phyloP scores from a whole-genome alignment of 2,113 vertebrate genomes.

The Triplophysa siluroides region DNA sequence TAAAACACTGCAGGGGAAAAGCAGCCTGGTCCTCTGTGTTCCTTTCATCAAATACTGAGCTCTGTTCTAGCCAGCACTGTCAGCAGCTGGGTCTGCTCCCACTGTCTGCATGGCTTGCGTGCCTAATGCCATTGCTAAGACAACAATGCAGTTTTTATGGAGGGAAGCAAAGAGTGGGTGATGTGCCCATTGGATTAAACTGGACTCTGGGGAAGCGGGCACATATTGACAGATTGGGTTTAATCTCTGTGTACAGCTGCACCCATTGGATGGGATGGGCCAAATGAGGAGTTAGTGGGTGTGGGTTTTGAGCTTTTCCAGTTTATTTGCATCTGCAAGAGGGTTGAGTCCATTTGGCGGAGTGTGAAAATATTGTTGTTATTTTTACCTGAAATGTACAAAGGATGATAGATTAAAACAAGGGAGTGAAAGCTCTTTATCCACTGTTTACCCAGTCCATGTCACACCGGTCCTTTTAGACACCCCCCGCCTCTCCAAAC shows the following conservation, averaged over 20 bases:
- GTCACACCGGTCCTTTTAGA: neutral
- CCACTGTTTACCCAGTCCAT: constrained; percentile 18
- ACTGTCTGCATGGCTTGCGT: constrained; percentile 37
- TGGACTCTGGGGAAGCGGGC: constrained; percentile 31
- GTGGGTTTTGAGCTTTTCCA: constrained; percentile 49
- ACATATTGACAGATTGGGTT: constrained; percentile 59
- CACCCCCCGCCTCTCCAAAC: neutral
- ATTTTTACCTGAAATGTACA: neutral
- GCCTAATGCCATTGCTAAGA: constrained; percentile 46
- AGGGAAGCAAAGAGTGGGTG: constrained; percentile 36
- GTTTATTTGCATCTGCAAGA: constrained; percentile 24
- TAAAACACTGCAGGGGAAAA: constrained; percentile 23
- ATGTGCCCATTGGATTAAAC: constrained; percentile 46
- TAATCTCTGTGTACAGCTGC: constrained; percentile 64
- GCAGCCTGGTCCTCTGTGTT: neutral
- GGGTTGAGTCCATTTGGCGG: neutral
- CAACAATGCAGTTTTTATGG: constrained; percentile 52
- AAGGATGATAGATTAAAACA: neutral
- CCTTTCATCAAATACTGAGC: constrained; percentile 38
- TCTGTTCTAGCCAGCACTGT: constrained; percentile 15
- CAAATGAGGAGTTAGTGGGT: constrained; percentile 58
- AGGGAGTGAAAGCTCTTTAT: constrained; percentile 10
- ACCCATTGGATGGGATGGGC: constrained; percentile 54
- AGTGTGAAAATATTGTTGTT: constrained; percentile 4
- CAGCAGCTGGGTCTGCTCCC: constrained; percentile 28